phyloP scores from a whole-genome alignment of 1,140 invertebrate species.

The Euura lappo region DNA sequence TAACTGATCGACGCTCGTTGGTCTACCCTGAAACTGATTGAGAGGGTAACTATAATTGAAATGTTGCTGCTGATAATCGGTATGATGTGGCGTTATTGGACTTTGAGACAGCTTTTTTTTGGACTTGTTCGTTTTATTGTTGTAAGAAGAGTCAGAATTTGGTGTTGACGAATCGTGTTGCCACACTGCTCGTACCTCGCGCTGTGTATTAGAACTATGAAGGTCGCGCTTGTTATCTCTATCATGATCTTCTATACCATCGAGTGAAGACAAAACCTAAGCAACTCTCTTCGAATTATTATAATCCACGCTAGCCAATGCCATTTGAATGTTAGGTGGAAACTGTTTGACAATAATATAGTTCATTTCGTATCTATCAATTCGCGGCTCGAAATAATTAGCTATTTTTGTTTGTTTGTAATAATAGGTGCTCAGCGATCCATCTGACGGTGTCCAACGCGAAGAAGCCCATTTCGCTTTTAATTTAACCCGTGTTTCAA shows the following conservation, averaged over 20 bases:
- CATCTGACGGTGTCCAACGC: background rate
- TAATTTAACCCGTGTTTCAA: background rate
- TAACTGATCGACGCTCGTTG: background rate
- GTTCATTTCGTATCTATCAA: background rate
- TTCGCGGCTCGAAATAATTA: background rate
- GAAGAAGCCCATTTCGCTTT: background rate
- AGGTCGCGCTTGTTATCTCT: background rate
- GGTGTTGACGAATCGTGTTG: too few species aligned
- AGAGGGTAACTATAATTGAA: background rate
- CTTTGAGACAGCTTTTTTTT: too few species aligned
- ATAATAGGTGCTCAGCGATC: background rate
- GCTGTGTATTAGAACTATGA: background rate
- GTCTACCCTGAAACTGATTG: background rate
- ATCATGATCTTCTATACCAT: background rate
- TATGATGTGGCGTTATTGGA: too few species aligned
- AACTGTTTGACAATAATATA: slow-evolving; percentile 1
- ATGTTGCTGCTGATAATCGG: too few species aligned
- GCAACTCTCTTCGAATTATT: background rate
- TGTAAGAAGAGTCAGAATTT: too few species aligned
- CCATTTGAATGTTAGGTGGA: background rate
- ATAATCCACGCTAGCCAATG: background rate
- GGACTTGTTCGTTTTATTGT: too few species aligned
- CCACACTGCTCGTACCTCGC: too few species aligned
- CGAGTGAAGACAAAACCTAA: background rate
- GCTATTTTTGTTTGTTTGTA: background rate